Percentiles rank a stretch among this genome's conserved stretches.
Conservation (phyloP, 1,140 invertebrate genomes). For the Drosophila elegans region DNA sequence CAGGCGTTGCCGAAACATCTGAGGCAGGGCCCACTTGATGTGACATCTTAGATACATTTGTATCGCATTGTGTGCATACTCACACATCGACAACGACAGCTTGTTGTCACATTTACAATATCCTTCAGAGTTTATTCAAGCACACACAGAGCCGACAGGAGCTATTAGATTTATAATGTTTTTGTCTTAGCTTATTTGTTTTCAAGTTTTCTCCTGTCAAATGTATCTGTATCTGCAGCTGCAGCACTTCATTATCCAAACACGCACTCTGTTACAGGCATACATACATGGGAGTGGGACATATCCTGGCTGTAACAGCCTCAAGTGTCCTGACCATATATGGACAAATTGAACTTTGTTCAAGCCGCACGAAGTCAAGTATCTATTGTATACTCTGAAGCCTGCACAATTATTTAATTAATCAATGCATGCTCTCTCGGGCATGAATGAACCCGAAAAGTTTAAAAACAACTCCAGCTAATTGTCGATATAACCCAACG, state of each 20-base stretch:
- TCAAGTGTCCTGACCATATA: conserved; percentile 67
- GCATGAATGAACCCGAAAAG: neutral
- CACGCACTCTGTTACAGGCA: neutral
- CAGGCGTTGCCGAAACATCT: conserved; percentile 12
- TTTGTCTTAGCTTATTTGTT: conserved; percentile 72
- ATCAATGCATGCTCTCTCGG: conserved; percentile 10
- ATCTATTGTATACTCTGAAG: conserved; percentile 31
- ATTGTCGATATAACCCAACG: no score
- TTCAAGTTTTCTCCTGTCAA: conserved; percentile 70
- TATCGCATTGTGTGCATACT: conserved; percentile 36
- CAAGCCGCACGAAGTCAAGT: conserved; percentile 50
- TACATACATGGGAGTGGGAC: neutral
- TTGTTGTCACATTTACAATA: conserved; percentile 71
- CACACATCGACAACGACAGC: conserved; percentile 25
- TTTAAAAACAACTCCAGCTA: no score
- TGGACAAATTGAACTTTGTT: conserved; percentile 72
- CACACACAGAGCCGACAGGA: conserved; percentile 47
- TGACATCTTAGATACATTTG: conserved; percentile 73
- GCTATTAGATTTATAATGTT: conserved; percentile 54
- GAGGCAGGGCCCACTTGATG: conserved; percentile 60
- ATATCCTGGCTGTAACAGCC: conserved; percentile 58
- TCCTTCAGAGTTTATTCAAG: conserved; percentile 63
- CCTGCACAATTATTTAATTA: conserved; percentile 65
- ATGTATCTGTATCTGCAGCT: conserved; percentile 61
- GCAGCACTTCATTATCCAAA: conserved; percentile 70